These are phyloP conservation scores for Nesospiza acunhae DNA, from an alignment of 2,113 vertebrate genomes.

Conservation along the genomic window DNA sequence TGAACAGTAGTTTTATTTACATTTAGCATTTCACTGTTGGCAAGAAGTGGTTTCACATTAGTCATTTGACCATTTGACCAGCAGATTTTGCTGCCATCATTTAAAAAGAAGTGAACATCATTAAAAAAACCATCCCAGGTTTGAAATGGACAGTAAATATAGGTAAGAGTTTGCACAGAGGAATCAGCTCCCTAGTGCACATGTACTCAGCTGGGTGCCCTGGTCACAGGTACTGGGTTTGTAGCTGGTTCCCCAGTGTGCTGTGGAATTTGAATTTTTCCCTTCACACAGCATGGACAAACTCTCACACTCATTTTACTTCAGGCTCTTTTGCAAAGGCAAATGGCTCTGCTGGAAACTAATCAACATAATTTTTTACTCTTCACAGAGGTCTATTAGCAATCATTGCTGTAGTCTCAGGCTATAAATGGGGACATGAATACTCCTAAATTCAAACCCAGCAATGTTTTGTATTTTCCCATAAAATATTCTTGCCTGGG, in stretches of 20 bases:
- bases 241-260: not conserved
- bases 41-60: not conserved
- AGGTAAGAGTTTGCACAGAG: not conserved
- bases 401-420: constrained; percentile 39
- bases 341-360: constrained; percentile 69
- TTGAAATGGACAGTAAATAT: not conserved
- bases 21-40: not conserved
- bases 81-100: not conserved
- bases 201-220: not conserved
- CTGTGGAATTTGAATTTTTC: constrained; percentile 61
- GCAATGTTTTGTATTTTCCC: constrained; percentile 19
- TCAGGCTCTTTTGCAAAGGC: constrained; percentile 54
- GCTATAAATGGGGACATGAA: not conserved
- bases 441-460: constrained; percentile 20
- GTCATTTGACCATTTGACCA: not conserved
- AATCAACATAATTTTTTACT: constrained; percentile 70
- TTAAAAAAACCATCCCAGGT: not conserved
- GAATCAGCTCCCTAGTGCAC: not conserved
- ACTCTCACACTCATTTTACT: constrained; percentile 36
- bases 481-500: not conserved
- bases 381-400: constrained; percentile 59
- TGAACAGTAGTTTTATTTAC: not conserved
- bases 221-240: constrained; percentile 51
- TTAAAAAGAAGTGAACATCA: not conserved
- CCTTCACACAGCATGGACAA: constrained; percentile 52